phyloP scores from a whole-genome alignment of 2,888 invertebrate genomes.

The Clitarchus hookeri region DNA sequence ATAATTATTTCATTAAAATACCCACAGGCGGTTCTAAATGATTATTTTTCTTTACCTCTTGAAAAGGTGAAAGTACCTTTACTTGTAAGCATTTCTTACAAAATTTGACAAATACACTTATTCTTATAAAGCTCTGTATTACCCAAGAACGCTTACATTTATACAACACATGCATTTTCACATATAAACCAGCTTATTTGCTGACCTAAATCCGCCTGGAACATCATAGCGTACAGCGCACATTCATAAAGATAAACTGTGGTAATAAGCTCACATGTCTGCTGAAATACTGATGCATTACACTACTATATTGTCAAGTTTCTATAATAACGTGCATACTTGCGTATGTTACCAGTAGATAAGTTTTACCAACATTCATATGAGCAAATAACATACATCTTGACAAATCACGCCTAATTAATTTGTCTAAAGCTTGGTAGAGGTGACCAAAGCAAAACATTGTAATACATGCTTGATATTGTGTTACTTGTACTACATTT shows the following conservation, averaged over 20 bases:
- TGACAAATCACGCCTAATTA: neutral
- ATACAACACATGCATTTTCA: neutral
- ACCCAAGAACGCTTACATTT: neutral
- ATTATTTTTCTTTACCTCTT: neutral
- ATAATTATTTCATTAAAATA: neutral
- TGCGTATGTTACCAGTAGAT: neutral
- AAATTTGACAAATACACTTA: neutral
- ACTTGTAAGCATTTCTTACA: neutral
- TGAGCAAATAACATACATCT: neutral
- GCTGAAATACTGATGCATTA: neutral
- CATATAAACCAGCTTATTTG: neutral
- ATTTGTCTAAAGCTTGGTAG: neutral
- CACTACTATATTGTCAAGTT: neutral
- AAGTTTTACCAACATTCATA: neutral
- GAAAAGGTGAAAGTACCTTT: neutral
- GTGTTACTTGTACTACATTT: neutral
- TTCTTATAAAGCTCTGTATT: slow-evolving; percentile 2
- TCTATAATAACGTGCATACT: neutral
- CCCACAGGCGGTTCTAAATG: neutral
- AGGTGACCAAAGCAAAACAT: neutral
- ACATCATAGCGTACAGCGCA: neutral
- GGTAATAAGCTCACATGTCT: neutral
- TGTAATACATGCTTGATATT: neutral
- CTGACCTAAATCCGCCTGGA: neutral
- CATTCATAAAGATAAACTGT: neutral